Evolutionary conservation across 2,113 vertebrate genomes (phyloP).

Genomic region (Calypte anna): DNA sequence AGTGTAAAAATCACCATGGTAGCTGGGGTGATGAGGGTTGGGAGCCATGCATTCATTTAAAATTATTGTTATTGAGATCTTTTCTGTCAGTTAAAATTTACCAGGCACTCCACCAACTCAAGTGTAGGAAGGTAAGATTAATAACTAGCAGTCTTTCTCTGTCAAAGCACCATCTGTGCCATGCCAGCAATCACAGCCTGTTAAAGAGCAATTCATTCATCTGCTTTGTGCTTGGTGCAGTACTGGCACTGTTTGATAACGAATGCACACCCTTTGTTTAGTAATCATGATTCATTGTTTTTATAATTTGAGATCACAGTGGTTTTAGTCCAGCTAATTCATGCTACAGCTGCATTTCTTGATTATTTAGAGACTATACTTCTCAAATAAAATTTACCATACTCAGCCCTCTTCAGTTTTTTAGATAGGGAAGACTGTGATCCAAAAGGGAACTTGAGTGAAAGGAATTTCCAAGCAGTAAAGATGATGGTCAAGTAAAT

Average conservation of each 20-base stretch:
- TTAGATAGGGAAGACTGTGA: neutral
- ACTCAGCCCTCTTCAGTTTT: neutral
- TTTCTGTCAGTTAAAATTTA: neutral
- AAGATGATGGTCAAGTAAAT: neutral
- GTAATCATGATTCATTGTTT: neutral
- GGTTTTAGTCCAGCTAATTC: neutral
- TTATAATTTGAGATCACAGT: neutral
- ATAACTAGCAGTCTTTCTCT: neutral
- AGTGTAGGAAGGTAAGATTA: neutral
- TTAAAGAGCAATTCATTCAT: neutral
- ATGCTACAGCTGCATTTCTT: conserved; percentile 30
- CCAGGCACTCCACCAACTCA: neutral
- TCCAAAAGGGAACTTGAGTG: neutral
- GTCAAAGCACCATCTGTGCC: neutral
- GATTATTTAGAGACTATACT: neutral
- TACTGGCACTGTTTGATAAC: neutral
- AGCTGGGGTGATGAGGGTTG: neutral
- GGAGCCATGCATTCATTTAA: neutral
- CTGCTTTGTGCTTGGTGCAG: neutral
- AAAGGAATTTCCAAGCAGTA: neutral
- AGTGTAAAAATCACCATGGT: neutral
- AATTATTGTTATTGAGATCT: neutral
- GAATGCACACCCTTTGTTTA: neutral
- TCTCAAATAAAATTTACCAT: neutral
- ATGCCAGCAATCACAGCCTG: neutral